Base-by-base conservation (phyloP, 2,113 vertebrate genomes). In the Leptocoma aspasia region DNA sequence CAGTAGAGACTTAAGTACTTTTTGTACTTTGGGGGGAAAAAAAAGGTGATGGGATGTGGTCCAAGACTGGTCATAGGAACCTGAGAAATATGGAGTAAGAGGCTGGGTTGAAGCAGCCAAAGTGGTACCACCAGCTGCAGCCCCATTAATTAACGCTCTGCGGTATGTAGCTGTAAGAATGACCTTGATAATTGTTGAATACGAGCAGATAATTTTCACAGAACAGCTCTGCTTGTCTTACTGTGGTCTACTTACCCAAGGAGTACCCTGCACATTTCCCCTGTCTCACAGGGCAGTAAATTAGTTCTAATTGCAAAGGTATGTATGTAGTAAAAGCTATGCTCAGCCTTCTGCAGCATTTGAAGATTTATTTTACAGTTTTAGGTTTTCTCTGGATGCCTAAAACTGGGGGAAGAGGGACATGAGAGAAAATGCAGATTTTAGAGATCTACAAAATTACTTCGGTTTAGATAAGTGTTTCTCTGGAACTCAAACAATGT, bases 121-220 rank as follows among this genome's bases (percentile, higher is more conserved):
- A 98, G 97, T 98, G 99, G 98, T 99, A 99, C 99, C 97, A 97
- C 98, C 98, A 99, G 98, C 98, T 98, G 98, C 98, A 98, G 97
- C 96, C 94, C 97, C 97, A 98, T 99, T 98, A 98, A 99, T 99
- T 99, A 98, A 97, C 70, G 61, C 92, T 96, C 97, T 96, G 95
- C 33, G 96, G 98, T 98, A 98, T 98, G 98, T 79, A 96, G 97
- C 96, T 84, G 95, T 79, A 96, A 95, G 97, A 97, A 97, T 97
- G 98, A 98, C 98, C 98, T 98, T 97, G 98, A 97, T 97, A 97
- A 96, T 97, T 97, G 98, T 59, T 98, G 98, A 98, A 98, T 96
- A 97, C 45, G 54, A 96, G 89, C 96, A 98, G 98, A 98, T 98
- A 98, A 98, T 96, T 98, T 95, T 89, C 41, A 93, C 94, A 96